phyloP scores from a whole-genome alignment of 2,888 invertebrate genomes.

The Thera britannica region DNA sequence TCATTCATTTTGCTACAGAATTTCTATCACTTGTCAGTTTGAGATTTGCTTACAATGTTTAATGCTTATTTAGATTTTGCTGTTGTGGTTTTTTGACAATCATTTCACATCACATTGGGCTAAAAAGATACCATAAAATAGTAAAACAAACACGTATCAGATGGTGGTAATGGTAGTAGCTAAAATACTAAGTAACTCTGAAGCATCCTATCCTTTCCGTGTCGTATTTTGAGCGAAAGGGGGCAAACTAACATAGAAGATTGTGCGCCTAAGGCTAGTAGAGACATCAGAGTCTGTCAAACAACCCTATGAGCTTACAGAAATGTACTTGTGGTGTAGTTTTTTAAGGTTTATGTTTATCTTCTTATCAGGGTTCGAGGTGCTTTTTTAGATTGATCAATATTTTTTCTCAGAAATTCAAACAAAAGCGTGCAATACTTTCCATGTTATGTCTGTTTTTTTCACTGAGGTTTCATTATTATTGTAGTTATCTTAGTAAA shows the following conservation, averaged over 20 bases:
- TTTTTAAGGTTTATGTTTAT: slow-evolving; percentile 20
- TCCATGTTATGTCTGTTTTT: not conserved
- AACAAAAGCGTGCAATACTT: not conserved
- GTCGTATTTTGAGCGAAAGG: slow-evolving; percentile 38
- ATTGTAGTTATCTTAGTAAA: no score
- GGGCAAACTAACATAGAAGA: slow-evolving; percentile 56
- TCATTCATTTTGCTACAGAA: no score
- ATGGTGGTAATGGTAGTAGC: not conserved
- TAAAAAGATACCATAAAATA: no score
- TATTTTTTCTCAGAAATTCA: not conserved
- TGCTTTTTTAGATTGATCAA: not conserved
- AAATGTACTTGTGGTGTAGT: slow-evolving; percentile 6
- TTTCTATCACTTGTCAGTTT: no score
- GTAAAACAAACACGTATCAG: no score
- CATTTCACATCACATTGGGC: no score
- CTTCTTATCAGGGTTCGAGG: not conserved
- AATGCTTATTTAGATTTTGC: no score
- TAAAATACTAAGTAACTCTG: slow-evolving; percentile 16
- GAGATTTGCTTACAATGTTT: no score
- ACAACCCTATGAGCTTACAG: slow-evolving; percentile 23
- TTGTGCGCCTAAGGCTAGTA: slow-evolving; percentile 51
- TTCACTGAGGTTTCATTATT: not conserved
- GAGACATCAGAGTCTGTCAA: slow-evolving; percentile 31
- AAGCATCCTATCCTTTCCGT: slow-evolving; percentile 15
- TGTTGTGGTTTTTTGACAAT: no score